Evolutionary conservation across 2,888 invertebrate genomes (phyloP).

Genomic region (Nasonia oneida): DNA sequence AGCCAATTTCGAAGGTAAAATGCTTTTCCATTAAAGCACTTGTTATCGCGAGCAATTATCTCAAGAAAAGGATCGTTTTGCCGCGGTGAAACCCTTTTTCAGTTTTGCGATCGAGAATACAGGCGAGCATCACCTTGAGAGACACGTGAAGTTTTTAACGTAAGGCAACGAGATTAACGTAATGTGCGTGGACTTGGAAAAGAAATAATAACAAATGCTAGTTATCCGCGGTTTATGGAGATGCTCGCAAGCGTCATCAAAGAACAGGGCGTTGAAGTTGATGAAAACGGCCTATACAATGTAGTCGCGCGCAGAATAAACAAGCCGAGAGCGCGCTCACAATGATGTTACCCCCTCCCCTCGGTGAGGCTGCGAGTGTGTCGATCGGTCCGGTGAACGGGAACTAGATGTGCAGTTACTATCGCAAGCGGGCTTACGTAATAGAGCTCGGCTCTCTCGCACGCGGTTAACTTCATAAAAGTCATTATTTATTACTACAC

Average conservation of each 20-base stretch:
- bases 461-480: constrained; percentile 66
- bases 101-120: not conserved
- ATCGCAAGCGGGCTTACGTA: constrained; percentile 62
- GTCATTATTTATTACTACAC: constrained; percentile 70
- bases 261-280: not conserved
- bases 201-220: not conserved
- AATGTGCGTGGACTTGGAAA: not conserved
- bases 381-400: constrained; percentile 59
- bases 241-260: not conserved
- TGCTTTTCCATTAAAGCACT: constrained; percentile 14
- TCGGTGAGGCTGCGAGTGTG: not conserved
- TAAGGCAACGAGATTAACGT: not conserved
- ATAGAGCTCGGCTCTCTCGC: constrained; percentile 23
- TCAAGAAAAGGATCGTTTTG: not conserved
- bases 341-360: not conserved
- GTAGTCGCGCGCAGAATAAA: constrained; percentile 25
- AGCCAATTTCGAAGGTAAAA: not conserved
- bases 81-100: not conserved
- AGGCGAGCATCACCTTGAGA: not conserved
- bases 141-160: not conserved
- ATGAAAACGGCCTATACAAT: not conserved
- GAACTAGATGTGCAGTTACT: constrained; percentile 68
- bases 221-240: not conserved
- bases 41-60: constrained; percentile 2
- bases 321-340: constrained; percentile 9